These are phyloP conservation scores for Knipowitschia caucasica DNA, from an alignment of 2,797 vertebrate species.

Conservation along the genomic window DNA sequence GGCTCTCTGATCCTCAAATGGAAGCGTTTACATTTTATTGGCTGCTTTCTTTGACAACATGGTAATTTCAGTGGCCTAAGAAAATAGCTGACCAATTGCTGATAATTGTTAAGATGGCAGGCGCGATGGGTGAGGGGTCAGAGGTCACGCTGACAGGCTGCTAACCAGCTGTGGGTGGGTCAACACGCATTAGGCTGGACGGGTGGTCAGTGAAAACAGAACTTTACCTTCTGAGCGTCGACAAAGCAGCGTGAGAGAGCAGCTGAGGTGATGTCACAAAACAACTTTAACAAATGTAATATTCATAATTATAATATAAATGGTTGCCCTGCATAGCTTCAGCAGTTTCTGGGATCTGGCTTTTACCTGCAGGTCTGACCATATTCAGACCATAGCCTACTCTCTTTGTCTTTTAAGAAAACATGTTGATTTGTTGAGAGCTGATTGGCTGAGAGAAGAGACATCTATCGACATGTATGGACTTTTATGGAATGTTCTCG, in stretches of 20 bases:
- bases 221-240: background rate
- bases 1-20: slow-evolving; percentile 71
- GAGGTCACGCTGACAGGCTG: slow-evolving; percentile 57
- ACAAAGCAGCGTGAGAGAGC: background rate
- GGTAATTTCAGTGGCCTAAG: slow-evolving; percentile 82
- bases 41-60: slow-evolving; percentile 69
- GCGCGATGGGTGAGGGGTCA: slow-evolving; percentile 62
- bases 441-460: too few species aligned
- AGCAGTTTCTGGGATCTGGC: too few species aligned
- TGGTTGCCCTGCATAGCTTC: too few species aligned
- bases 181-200: slow-evolving; percentile 69
- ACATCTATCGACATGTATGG: too few species aligned
- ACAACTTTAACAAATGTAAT: too few species aligned
- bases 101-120: slow-evolving; percentile 84
- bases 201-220: slow-evolving; percentile 33
- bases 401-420: too few species aligned
- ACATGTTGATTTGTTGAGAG: too few species aligned
- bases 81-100: slow-evolving; percentile 90
- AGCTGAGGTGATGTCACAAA: too few species aligned
- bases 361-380: too few species aligned
- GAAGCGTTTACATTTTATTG: slow-evolving; percentile 81
- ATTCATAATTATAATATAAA: too few species aligned
- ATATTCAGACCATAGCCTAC: too few species aligned
- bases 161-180: slow-evolving; percentile 82
- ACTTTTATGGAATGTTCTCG: too few species aligned